These are phyloP conservation scores for Trochalopteron elliotii DNA, from an alignment of 2,113 vertebrate genomes.

Conservation along the genomic window DNA sequence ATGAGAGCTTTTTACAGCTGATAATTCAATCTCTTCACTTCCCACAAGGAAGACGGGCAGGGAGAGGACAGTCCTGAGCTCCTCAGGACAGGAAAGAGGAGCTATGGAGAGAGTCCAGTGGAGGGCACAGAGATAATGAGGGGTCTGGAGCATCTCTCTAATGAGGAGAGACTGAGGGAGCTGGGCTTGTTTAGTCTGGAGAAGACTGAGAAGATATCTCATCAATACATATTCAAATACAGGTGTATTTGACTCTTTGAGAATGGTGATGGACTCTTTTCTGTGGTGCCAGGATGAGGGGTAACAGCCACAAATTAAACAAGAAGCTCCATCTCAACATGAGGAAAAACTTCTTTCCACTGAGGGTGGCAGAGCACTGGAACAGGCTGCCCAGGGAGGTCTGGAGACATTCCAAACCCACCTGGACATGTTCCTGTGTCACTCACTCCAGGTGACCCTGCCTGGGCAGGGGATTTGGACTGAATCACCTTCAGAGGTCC, in stretches of 20 bases:
- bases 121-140: background rate
- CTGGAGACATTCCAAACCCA: background rate
- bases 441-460: background rate
- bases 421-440: background rate
- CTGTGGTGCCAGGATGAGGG: background rate
- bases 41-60: background rate
- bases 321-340: background rate
- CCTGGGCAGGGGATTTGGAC: background rate
- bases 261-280: background rate
- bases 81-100: background rate
- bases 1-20: background rate
- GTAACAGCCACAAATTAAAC: background rate
- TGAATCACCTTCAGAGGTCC: background rate
- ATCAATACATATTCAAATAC: background rate
- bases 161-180: background rate
- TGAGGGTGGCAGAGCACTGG: background rate
- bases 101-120: background rate
- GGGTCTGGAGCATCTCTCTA: background rate
- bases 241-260: background rate
- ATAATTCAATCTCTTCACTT: background rate
- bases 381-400: background rate
- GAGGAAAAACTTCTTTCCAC: background rate
- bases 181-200: background rate
- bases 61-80: background rate
- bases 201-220: background rate